phyloP scores from a whole-genome alignment of 2,797 vertebrate species.

The Astyanax mexicanus region DNA sequence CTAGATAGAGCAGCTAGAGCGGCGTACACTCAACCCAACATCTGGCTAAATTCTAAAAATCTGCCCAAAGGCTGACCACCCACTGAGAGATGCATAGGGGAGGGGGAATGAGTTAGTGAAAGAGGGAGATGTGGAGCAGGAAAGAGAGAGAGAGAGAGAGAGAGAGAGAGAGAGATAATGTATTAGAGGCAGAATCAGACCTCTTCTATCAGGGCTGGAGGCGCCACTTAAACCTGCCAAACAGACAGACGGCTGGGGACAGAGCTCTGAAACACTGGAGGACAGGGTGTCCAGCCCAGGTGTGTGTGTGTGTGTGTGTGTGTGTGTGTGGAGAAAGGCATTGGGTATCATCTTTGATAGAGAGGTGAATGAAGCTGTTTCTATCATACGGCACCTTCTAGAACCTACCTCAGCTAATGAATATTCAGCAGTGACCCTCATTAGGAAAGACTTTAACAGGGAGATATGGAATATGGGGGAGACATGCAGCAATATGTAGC shows the following conservation, averaged over 20 bases:
- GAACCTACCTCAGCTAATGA: too few species aligned
- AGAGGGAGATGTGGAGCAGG: conserved; percentile 30
- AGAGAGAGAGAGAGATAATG: conserved; percentile 24
- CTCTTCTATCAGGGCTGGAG: conserved; percentile 12
- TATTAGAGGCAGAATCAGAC: too few species aligned
- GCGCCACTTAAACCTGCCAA: conserved; percentile 11
- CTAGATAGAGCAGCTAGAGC: not conserved
- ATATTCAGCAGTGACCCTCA: too few species aligned
- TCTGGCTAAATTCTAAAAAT: conserved; percentile 1
- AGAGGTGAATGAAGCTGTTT: too few species aligned
- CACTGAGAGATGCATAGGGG: conserved; percentile 21
- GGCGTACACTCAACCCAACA: not conserved
- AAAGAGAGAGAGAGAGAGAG: not conserved
- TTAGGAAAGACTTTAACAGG: too few species aligned
- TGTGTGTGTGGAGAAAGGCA: not conserved
- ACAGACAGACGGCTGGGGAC: not conserved
- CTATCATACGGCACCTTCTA: too few species aligned
- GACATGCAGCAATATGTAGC: too few species aligned
- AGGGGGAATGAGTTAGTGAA: conserved; percentile 7
- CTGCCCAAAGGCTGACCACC: conserved; percentile 7
- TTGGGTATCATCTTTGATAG: too few species aligned
- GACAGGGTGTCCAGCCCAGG: not conserved
- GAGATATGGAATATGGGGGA: too few species aligned
- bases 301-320: not conserved
- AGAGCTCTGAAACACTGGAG: not conserved